Evolutionary conservation across 2,888 invertebrate genomes (phyloP).

Genomic region (Archips crataeganus): DNA sequence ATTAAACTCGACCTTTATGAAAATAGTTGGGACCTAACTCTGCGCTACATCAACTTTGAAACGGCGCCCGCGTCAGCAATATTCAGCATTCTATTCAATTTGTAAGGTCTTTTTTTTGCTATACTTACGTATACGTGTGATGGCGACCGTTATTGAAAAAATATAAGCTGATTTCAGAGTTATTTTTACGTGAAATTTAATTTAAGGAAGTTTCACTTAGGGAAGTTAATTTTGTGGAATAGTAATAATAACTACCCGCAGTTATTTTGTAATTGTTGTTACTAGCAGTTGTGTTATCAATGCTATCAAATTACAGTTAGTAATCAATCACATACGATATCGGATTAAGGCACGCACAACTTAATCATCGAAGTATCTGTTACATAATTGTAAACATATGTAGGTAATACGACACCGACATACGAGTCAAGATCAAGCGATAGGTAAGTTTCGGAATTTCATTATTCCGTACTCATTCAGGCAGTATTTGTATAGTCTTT

Average conservation of each 20-base stretch:
- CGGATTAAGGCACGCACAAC: conserved; percentile 6
- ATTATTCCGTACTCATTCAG: conserved; percentile 26
- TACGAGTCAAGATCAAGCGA: not conserved
- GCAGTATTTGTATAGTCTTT: conserved; percentile 38
- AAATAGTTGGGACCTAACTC: conserved; percentile 37
- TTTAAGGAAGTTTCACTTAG: not conserved
- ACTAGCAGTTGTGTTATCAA: not conserved
- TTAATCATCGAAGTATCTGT: conserved; percentile 9
- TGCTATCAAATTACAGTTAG: not conserved
- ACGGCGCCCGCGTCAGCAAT: conserved; percentile 17
- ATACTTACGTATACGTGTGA: not conserved
- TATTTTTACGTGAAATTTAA: not conserved
- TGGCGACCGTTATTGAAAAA: not conserved
- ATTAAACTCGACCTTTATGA: conserved; percentile 42
- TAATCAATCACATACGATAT: conserved; percentile 10
- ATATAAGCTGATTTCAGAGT: not conserved
- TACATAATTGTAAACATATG: not conserved
- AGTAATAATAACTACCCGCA: not conserved
- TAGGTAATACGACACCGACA: not conserved
- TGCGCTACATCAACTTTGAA: conserved; percentile 27
- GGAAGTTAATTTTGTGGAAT: not conserved
- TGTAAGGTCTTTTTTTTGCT: not conserved
- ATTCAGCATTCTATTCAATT: conserved; percentile 26
- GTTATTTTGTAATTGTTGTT: not conserved
- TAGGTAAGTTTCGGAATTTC: conserved; percentile 8